Evolutionary conservation across 2,888 invertebrate genomes (phyloP).

Genomic region (Hyalella azteca): DNA sequence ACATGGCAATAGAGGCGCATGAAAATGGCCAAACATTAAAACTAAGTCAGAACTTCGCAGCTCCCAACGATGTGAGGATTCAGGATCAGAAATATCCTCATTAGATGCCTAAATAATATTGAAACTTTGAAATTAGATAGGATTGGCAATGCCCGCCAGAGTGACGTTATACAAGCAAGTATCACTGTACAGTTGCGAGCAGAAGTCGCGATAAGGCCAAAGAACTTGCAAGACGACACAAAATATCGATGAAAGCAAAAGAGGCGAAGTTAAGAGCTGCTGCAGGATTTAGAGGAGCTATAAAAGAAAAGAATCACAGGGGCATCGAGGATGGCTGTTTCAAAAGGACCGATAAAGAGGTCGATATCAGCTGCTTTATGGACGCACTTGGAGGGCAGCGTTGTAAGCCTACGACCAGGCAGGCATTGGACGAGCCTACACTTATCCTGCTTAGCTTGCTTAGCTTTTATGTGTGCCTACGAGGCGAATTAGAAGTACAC

Average conservation of each 20-base stretch:
- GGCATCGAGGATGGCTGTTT: background rate
- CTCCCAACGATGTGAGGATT: too few species aligned
- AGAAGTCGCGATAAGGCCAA: background rate
- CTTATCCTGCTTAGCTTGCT: too few species aligned
- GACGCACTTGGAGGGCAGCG: background rate
- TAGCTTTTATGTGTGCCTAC: too few species aligned
- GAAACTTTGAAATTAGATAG: too few species aligned
- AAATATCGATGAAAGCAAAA: slow-evolving; percentile 26
- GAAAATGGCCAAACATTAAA: too few species aligned
- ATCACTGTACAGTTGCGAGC: background rate
- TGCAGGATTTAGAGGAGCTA: slow-evolving; percentile 8
- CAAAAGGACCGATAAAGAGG: slow-evolving; percentile 27
- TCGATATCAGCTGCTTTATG: slow-evolving; percentile 28
- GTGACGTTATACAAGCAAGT: background rate
- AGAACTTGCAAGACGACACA: slow-evolving; percentile 12
- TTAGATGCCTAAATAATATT: too few species aligned
- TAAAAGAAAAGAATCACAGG: slow-evolving; percentile 31
- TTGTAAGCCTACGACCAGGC: background rate
- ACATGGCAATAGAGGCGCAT: too few species aligned
- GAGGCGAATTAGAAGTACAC: too few species aligned
- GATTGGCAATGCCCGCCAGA: background rate
- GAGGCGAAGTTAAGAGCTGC: slow-evolving; percentile 8
- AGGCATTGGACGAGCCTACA: too few species aligned
- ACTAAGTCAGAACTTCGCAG: too few species aligned
- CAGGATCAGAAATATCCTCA: too few species aligned